Evolutionary conservation across 2,888 invertebrate genomes (phyloP), one percentile per base, ranked within the genome.

Genomic region (Temnothorax unifasciatus): DNA sequence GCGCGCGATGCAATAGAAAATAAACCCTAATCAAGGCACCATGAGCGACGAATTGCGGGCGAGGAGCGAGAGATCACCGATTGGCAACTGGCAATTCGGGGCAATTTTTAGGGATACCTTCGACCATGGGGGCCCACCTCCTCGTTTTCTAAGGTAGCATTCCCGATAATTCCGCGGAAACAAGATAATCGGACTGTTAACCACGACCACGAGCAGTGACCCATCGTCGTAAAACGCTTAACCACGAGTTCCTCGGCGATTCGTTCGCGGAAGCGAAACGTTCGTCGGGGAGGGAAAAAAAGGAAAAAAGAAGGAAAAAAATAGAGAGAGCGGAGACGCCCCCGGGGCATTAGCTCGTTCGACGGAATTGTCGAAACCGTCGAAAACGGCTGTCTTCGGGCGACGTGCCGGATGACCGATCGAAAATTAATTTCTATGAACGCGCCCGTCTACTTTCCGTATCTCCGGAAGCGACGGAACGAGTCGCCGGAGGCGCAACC

Each of bases 81-180:
- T 83, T 52, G 52, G 54, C 75, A 88, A 89, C 87, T 82, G 84
- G 82, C 83, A 82, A 86, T 89, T 85, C 84, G 29, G 47, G 21
- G 44, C 79, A 82, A 89, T 86, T 85, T 89, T 88, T 85, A 82
- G 63, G 64, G 57, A 54, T 61, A 61, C 82, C 71, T 66, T 82
- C 69, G 77, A 83, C 59, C 57, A 25, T 54, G 34, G 50, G 25
- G 69, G 50, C 64, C 88, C 73, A 82, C 89, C 89, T 85, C 86
- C 89, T 89, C 79, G 85, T 89, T 88, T 87, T 59, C 85, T 77
- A 87, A 88, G 89, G 88, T 86, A 86, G 85, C 79, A 85, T 85
- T 88, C 88, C 82, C 83, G 77, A 84, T 82, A 75, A 87, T 86
- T 89, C 89, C 87, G 83, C 74, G 84, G 86, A 89, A 89, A 89